Conservation (phyloP, 2,888 invertebrate species). For the Coecobrya sp. region DNA sequence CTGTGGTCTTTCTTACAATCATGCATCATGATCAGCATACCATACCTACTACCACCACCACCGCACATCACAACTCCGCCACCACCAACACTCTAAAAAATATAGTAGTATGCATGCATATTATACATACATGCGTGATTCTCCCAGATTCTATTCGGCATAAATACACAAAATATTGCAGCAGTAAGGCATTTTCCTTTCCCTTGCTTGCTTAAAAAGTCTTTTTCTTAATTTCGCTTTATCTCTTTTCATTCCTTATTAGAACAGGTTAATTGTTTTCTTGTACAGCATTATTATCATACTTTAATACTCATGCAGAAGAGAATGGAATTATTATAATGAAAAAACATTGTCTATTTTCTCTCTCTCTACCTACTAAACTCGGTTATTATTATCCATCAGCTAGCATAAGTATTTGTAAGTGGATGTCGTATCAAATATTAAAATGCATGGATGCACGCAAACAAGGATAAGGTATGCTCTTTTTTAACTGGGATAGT, state of each 20-base stretch:
- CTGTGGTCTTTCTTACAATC: slow-evolving; percentile 69
- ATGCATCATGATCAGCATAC: slow-evolving; percentile 46
- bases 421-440: neutral
- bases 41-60: slow-evolving; percentile 44
- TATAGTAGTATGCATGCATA: neutral
- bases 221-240: neutral
- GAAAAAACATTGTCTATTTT: no score
- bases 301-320: neutral
- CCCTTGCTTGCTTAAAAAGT: neutral
- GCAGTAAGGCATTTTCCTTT: neutral
- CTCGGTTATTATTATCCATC: neutral
- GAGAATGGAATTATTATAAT: neutral
- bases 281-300: neutral
- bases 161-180: neutral
- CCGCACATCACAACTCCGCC: slow-evolving; percentile 17
- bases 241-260: neutral
- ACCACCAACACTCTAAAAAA: slow-evolving; percentile 16
- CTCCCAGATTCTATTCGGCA: neutral
- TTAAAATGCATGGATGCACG: no score
- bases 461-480: neutral
- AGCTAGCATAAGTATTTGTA: neutral
- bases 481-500: neutral
- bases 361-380: no score
- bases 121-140: neutral
- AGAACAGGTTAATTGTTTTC: neutral